Conservation (phyloP, 2,888 invertebrate species). For the Sinelater perroti region DNA sequence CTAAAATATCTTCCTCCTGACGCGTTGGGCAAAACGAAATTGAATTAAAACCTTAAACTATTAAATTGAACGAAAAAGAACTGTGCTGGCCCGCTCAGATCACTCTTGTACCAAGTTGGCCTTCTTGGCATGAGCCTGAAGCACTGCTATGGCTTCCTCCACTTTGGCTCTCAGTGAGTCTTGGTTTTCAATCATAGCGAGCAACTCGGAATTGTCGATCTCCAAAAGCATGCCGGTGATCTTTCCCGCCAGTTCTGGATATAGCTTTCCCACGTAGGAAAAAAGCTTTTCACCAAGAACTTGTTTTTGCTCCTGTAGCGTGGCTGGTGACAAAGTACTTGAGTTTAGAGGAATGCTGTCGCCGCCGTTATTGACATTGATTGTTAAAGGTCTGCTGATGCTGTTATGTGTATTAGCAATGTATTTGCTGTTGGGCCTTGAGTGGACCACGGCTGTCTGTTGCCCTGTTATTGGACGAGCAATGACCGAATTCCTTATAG, state of each 20-base stretch:
- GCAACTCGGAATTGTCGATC: slow-evolving; percentile 96
- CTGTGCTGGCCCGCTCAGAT: slow-evolving; percentile 11
- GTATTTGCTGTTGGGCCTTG: slow-evolving; percentile 83
- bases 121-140: slow-evolving; percentile 86
- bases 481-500: slow-evolving; percentile 72
- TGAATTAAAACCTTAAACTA: slow-evolving; percentile 17
- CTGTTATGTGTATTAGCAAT: slow-evolving; percentile 75
- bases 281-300: slow-evolving; percentile 97
- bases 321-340: slow-evolving; percentile 90
- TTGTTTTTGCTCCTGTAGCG: slow-evolving; percentile 96
- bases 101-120: slow-evolving; percentile 45
- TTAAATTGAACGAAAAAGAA: slow-evolving; percentile 14
- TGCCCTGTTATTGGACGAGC: slow-evolving; percentile 87
- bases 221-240: slow-evolving; percentile 94
- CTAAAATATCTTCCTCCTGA: slow-evolving; percentile 34
- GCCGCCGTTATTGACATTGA: slow-evolving; percentile 53
- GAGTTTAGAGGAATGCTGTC: slow-evolving; percentile 86
- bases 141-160: slow-evolving; percentile 96
- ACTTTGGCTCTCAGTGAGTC: slow-evolving; percentile 96
- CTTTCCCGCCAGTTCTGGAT: slow-evolving; percentile 93
- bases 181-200: slow-evolving; percentile 96
- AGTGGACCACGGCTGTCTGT: slow-evolving; percentile 76
- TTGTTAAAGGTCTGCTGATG: slow-evolving; percentile 49
- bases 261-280: slow-evolving; percentile 94
- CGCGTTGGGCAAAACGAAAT: slow-evolving; percentile 7